phyloP scores from a whole-genome alignment of 37 sponge, comb jelly and placozoan species.

The Chondrilla cf. caribensis region DNA sequence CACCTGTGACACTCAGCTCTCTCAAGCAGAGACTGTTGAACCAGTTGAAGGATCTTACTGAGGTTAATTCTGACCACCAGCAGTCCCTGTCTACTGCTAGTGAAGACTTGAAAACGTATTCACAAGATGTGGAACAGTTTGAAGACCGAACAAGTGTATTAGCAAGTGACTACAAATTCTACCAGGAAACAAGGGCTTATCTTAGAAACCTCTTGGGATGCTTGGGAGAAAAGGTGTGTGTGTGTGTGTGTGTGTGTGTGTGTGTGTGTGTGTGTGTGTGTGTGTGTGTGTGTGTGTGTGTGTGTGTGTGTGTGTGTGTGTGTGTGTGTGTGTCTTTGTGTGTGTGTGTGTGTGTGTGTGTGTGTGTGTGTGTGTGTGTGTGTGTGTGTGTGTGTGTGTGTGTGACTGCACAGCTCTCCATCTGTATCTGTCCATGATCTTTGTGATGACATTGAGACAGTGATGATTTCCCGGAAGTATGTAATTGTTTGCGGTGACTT shows the following conservation, averaged over 20 bases:
- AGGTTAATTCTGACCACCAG: constrained; percentile 28
- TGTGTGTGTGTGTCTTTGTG: too few species aligned
- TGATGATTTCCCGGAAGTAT: too few species aligned
- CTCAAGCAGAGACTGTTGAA: constrained; percentile 44
- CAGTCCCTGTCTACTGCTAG: constrained; percentile 13
- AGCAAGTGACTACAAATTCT: constrained; percentile 57
- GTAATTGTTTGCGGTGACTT: too few species aligned
- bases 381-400: not conserved
- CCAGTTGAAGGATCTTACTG: constrained; percentile 39
- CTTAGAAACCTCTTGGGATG: constrained; percentile 37
- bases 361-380: not conserved
- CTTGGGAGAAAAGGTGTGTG: constrained; percentile 2
- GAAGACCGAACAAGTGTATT: constrained; percentile 14
- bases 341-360: not conserved
- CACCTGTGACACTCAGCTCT: constrained; percentile 56
- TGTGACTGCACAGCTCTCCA: not conserved
- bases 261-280: constrained; percentile 15
- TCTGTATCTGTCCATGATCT: too few species aligned
- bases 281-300: too few species aligned
- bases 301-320: too few species aligned
- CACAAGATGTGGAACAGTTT: constrained; percentile 14
- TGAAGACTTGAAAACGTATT: constrained; percentile 28
- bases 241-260: not conserved
- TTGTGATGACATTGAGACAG: too few species aligned
- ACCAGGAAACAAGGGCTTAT: constrained; percentile 76